phyloP scores from a whole-genome alignment of 2,113 vertebrate species.

The Aythya baeri region DNA sequence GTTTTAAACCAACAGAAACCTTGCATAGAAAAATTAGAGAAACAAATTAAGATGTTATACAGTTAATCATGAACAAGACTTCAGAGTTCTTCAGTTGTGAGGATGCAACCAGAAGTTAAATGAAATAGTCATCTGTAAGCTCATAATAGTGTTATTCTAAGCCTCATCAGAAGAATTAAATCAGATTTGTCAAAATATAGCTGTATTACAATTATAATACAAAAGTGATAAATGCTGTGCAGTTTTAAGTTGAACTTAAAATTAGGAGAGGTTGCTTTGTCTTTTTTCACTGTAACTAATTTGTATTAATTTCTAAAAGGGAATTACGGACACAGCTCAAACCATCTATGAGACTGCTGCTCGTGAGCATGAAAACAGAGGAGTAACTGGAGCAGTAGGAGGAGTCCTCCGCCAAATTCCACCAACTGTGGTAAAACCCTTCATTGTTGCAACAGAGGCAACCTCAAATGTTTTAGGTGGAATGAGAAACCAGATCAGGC shows the following conservation, averaged over 20 bases:
- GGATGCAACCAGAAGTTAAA: not conserved
- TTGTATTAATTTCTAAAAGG: slow-evolving; percentile 73
- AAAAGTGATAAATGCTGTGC: not conserved
- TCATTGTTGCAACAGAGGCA: slow-evolving; percentile 96
- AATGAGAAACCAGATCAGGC: slow-evolving; percentile 98
- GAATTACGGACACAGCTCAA: slow-evolving; percentile 93
- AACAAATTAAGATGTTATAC: not conserved
- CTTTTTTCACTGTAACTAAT: not conserved
- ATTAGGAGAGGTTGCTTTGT: not conserved
- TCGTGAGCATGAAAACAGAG: slow-evolving; percentile 95
- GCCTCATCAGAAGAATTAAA: not conserved
- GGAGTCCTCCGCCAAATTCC: slow-evolving; percentile 96
- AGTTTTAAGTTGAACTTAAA: not conserved
- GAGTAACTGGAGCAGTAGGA: slow-evolving; percentile 94
- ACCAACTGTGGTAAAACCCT: slow-evolving; percentile 92
- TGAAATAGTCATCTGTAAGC: not conserved
- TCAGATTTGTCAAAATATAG: not conserved
- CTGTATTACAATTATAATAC: not conserved
- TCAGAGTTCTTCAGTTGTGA: not conserved
- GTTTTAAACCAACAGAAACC: not conserved
- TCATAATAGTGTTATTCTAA: not conserved
- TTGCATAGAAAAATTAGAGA: not conserved
- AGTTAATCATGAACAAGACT: not conserved
- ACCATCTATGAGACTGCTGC: slow-evolving; percentile 96
- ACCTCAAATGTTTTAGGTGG: slow-evolving; percentile 96